Evolutionary conservation across 1,140 invertebrate species (phyloP), one percentile per base, ranked within the genome.

Genomic region (Wiebesia pumilae): DNA sequence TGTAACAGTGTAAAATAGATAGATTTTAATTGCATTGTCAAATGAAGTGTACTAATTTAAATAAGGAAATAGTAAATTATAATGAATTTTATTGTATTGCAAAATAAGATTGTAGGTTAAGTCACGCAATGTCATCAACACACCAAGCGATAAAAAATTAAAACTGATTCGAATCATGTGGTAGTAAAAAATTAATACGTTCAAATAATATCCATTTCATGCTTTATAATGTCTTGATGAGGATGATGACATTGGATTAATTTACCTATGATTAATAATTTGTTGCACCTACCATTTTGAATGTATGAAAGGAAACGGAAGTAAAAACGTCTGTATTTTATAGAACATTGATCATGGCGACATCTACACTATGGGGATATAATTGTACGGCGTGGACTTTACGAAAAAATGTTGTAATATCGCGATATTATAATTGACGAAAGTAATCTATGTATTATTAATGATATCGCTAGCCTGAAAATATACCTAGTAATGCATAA

Each of bases 211-310:
- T 65, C 10, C 0, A 19, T 78, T 78, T 4, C 19, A 12, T 38
- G n/a, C 1, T 65, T 3, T 38, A 62, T 0, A 0, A 24, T 10
- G 33, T 2, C 21, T 9, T 35, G 88, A 90, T 90, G 71, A 86
- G 21, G 4, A 35, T 14, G 83, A 79, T 89, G 86, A 77, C 47
- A 43, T 73, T 58, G 67, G 91, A 91, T 91, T 69, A 87, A 84
- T 69, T 86, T 0, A 38, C 71, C 62, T 38, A 9, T 69, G 47
- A 80, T 84, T 86, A 43, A 88, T 73, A 62, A 38, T 67, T 73
- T 51, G 30, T 88, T 73, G n/a, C n/a, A 91, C 91, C 88, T 91
- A 92, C 91, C 91, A 92, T 92, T 88, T 90, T 92, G 89, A 81
- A 89, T 87, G 86, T 87, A 87, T 89, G 62, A 85, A 89, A 87